Conservation (phyloP, 1,140 invertebrate genomes). For the Acromyrmex echinatior region DNA sequence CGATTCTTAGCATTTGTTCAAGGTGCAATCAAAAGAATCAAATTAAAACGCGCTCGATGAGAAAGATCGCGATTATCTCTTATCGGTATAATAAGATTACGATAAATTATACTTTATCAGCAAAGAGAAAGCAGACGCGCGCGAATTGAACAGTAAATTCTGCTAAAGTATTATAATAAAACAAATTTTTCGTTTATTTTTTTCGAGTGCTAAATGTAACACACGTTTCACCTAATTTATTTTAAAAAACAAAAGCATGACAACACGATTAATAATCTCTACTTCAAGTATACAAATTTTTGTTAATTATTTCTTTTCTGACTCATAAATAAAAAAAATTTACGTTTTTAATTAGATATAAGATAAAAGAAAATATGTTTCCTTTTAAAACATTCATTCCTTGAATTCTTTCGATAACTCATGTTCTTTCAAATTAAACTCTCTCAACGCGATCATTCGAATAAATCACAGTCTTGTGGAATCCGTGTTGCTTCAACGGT, state of each 20-base stretch:
- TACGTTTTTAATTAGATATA: slow-evolving; percentile 8
- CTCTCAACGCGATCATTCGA: slow-evolving; percentile 24
- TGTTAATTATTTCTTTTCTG: neutral
- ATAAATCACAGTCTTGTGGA: slow-evolving; percentile 28
- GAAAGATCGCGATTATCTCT: slow-evolving; percentile 35
- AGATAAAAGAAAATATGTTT: neutral
- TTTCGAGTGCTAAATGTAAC: neutral
- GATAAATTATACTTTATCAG: slow-evolving; percentile 32
- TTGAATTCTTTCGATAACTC: slow-evolving; percentile 2
- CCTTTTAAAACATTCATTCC: neutral
- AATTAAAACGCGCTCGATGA: slow-evolving; percentile 32
- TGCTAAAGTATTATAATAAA: neutral
- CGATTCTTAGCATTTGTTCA: slow-evolving; percentile 27
- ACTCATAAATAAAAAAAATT: neutral
- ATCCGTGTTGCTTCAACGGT: slow-evolving; percentile 18
- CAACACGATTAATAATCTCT: slow-evolving; percentile 1
- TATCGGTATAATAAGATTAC: slow-evolving; percentile 11
- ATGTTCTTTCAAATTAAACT: neutral
- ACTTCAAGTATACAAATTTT: neutral
- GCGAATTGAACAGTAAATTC: slow-evolving; percentile 1
- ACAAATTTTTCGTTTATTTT: neutral
- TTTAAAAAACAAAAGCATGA: neutral
- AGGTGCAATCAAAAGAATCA: neutral
- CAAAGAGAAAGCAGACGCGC: slow-evolving; percentile 3
- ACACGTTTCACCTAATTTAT: neutral